Evolutionary conservation across 1,140 invertebrate species (phyloP), one percentile per base, ranked within the genome.

Genomic region (Tetragonula clypearis): DNA sequence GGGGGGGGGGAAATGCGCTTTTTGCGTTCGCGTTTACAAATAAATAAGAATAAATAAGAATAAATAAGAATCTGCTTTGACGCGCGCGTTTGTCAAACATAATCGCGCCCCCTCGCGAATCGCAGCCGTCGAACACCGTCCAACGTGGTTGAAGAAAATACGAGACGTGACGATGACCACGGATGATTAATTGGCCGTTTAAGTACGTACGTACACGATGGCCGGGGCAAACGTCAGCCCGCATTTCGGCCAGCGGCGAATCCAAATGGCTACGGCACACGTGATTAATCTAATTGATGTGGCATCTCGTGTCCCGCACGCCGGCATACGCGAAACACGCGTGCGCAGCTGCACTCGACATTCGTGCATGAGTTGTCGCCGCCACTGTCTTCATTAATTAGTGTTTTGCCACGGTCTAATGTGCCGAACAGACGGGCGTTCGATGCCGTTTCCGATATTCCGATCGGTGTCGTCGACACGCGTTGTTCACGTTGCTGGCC

Each of bases 231-330:
- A 74, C 62, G 79, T 75, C 72, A 56, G 74, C 41, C 55, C 62
- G 68, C 69, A 66, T 74, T 90, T 85, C 80, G 56, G 69, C 55
- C 60, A 72, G 14, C 77, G 60, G 72, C n/a, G 79, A 84, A 87
- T 86, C 84, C 79, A 87, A 89, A 87, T 84, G 79, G 35, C 80
- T 87, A 82, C 90, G 89, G 82, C 86, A 88, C 87, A 75, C 72
- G 86, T 88, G 90, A 92, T 92, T 92, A 92, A 91, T 92, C 82
- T 91, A 91, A 92, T 92, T 91, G 90, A 91, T 85, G 86, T 82
- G 86, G 72, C 84, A 69, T 86, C 85, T 87, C 87, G 77, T 91
- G 90, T 86, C 84, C 72, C 84, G 53, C 73, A 74, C 84, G 77
- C 53, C 79, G 82, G 71, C 60, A 82, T 71, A 85, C 80, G 78